These are phyloP conservation scores for Pterocles orientalis DNA, from an alignment of 2,113 vertebrate genomes.

Conservation along the genomic window DNA sequence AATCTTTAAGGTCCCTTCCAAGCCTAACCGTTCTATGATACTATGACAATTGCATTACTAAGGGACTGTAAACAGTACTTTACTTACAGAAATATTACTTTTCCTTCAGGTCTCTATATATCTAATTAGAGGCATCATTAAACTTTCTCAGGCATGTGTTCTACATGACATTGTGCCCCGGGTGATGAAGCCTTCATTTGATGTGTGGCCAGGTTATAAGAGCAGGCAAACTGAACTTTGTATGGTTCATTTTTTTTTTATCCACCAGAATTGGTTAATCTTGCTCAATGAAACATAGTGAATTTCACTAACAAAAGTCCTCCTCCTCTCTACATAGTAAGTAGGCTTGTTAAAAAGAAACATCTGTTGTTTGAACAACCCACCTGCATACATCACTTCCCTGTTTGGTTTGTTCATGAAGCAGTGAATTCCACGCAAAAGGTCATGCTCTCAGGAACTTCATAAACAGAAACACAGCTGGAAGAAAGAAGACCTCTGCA, in stretches of 20 bases:
- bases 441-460: not conserved
- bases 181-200: not conserved
- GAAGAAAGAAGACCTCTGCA: not conserved
- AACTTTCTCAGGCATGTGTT: not conserved
- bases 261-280: not conserved
- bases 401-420: not conserved
- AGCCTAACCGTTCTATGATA: too few relatives aligned
- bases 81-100: not conserved
- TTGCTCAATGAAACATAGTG: not conserved
- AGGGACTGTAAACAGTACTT: not conserved
- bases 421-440: not conserved
- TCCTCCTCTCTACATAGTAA: not conserved
- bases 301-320: not conserved
- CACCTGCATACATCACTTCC: not conserved
- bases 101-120: not conserved
- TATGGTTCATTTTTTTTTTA: not conserved
- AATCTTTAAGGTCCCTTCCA: too few relatives aligned
- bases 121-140: not conserved
- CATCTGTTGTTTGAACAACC: not conserved
- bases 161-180: not conserved
- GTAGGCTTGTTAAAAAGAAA: not conserved
- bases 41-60: not conserved
- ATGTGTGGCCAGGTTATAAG: not conserved
- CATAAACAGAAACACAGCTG: not conserved
- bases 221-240: not conserved